Conservation (phyloP, 2,797 vertebrate species). For the Sternotherus odoratus region DNA sequence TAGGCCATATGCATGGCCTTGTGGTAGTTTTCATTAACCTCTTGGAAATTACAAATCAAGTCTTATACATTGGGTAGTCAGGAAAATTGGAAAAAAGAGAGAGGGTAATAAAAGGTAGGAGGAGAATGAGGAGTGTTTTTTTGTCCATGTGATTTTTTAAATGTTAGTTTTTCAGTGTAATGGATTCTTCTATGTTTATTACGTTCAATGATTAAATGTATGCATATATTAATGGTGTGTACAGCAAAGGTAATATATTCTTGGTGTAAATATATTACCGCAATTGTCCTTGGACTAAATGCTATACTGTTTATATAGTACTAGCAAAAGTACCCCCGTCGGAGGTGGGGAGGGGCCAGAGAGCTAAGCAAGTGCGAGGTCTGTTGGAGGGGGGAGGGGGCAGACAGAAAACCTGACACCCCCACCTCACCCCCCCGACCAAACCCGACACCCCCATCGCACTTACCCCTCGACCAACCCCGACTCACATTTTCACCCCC, state of each 20-base stretch:
- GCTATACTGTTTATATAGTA: not conserved
- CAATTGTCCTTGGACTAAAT: not conserved
- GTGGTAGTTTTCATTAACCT: not conserved
- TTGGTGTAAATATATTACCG: not conserved
- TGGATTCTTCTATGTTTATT: not conserved
- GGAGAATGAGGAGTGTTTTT: not conserved
- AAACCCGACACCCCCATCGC: too few relatives aligned
- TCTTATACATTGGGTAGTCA: not conserved
- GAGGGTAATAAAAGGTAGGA: not conserved
- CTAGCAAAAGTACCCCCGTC: too few relatives aligned
- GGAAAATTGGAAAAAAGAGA: not conserved
- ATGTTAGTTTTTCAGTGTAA: not conserved
- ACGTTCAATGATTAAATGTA: not conserved
- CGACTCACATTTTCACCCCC: too few relatives aligned
- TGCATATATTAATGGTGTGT: not conserved
- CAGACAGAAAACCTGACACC: too few relatives aligned
- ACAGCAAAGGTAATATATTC: not conserved
- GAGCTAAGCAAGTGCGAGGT: too few relatives aligned
- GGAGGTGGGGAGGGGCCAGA: too few relatives aligned
- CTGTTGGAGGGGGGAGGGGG: too few relatives aligned
- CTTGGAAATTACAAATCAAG: slow-evolving; percentile 5
- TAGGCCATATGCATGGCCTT: not conserved
- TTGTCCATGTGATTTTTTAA: not conserved
- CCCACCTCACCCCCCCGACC: too few relatives aligned
- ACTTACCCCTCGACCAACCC: too few relatives aligned